A percentile compares a stretch with the other conserved stretches of the same genome.
phyloP scores from a whole-genome alignment of 1,140 invertebrate species.

The Chionoecetes opilio region DNA sequence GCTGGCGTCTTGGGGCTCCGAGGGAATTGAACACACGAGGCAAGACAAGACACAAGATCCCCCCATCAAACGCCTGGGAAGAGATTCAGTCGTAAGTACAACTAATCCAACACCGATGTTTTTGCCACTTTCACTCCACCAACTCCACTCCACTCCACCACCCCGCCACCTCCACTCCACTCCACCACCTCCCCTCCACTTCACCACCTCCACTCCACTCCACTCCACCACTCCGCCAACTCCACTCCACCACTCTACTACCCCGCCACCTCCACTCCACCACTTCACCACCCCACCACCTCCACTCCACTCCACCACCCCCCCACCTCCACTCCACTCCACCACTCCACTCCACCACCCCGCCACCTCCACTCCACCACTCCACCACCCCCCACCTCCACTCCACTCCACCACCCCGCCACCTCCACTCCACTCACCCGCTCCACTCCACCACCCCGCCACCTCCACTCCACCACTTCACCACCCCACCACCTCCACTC shows the following conservation, averaged over 20 bases:
- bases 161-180: not conserved
- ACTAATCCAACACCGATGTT: not conserved
- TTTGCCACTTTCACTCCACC: conserved; percentile 16
- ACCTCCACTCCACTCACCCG: not conserved
- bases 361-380: not conserved
- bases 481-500: not conserved
- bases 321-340: conserved; percentile 7
- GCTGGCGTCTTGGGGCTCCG: not conserved
- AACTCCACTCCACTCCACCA: not conserved
- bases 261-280: too few relatives aligned
- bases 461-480: not conserved
- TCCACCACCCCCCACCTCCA: too few relatives aligned
- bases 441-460: not conserved
- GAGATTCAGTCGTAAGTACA: conserved; percentile 20
- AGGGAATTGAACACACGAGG: not conserved
- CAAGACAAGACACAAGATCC: not conserved
- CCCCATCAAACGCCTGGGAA: not conserved
- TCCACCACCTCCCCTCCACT: not conserved
- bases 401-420: not conserved
- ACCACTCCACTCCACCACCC: not conserved
- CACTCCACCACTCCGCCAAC: not conserved
- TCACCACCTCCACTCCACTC: not conserved
- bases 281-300: not conserved
- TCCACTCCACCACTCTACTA: too few relatives aligned
- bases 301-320: not conserved